Evolutionary conservation across 2,113 vertebrate genomes (phyloP), one percentile per base, ranked within the genome.

Genomic region (Callocephalon fimbriatum): DNA sequence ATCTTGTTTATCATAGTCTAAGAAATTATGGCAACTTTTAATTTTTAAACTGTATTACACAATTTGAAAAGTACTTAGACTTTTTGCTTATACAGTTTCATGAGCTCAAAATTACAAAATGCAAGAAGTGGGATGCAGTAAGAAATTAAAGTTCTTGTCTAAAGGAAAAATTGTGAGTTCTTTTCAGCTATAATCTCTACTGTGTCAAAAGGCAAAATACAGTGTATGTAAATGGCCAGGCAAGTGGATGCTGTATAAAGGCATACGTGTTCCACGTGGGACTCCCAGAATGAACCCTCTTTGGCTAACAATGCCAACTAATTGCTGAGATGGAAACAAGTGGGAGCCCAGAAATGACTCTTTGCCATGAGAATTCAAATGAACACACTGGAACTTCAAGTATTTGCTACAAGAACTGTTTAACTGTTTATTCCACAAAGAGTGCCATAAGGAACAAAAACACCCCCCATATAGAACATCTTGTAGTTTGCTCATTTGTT

Each of bases 1-100:
- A 93, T 74, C 75, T 62, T 96, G 71, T 80, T 95, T 96, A 93
- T 59, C 82, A 27, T 14, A 72, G 74, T 67, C 65, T 75, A 73
- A 88, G 79, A 75, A 93, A 93, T 18, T 14, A 92, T 22, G 27
- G 61, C 6, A 88, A 63, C 44, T 95, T 91, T 90, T 90, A 87
- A 75, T 85, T 93, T 94, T 85, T 75, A 66, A 90, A 79, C 54
- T 32, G 2, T 11, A 78, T 82, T 66, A 53, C 37, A 42, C 29
- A 35, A 68, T 25, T 67, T 44, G 51, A 54, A 95, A 93, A 74
- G 7, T 3, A 67, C 68, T 90, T 12, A 13, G 47, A 61, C 42
- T 70, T 87, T 85, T 59, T 66, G 42, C 68, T 90, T 74, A 40
- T 31, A 66, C 27, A 80, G 42, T 59, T 86, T 77, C 38, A 8